Base-by-base conservation (phyloP, 1,140 invertebrate species). In the Campodea augens region DNA sequence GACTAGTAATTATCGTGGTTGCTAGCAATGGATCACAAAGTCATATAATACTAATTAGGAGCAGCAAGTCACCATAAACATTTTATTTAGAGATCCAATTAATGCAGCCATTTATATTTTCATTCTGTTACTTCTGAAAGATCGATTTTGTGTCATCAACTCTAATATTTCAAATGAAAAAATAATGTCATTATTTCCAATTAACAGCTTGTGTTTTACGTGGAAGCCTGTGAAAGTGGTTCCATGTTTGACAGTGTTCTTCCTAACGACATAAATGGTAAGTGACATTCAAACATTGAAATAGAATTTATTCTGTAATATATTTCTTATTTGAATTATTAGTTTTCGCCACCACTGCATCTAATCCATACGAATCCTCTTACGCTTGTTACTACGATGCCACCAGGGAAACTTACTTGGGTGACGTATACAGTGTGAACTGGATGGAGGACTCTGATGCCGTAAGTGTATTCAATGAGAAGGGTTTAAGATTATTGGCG, bases 141-240 rank as follows among this genome's bases (percentile, higher is more conserved):
- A n/a, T n/a, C n/a, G n/a, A n/a, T n/a, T n/a, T n/a, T n/a, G n/a
- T n/a, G n/a, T n/a, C n/a, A n/a, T n/a, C n/a, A n/a, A n/a, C n/a
- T n/a, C n/a, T n/a, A n/a, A n/a, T n/a, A n/a, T n/a, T n/a, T n/a
- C n/a, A n/a, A n/a, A n/a, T n/a, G n/a, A n/a, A n/a, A n/a, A n/a
- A n/a, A n/a, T n/a, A n/a, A n/a, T n/a, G n/a, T n/a, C n/a, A n/a
- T n/a, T n/a, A n/a, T n/a, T n/a, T 43, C 24, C 29, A 49, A 44
- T 48, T 59, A 60, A 40, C 53, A 73, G 70, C 54, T 75, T 58
- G 64, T 75, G 10, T 59, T 78, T 41, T 78, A 78, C 57, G 55
- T 78, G 44, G 75, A 78, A 57, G 71, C 75, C 12, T 78, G 75
- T 59, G 70, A 77, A 55, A 73, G 71, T 37, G 75, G 75, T 4